Evolutionary conservation across 2,113 vertebrate species (phyloP).

Genomic region (Rhinichthys klamathensis): DNA sequence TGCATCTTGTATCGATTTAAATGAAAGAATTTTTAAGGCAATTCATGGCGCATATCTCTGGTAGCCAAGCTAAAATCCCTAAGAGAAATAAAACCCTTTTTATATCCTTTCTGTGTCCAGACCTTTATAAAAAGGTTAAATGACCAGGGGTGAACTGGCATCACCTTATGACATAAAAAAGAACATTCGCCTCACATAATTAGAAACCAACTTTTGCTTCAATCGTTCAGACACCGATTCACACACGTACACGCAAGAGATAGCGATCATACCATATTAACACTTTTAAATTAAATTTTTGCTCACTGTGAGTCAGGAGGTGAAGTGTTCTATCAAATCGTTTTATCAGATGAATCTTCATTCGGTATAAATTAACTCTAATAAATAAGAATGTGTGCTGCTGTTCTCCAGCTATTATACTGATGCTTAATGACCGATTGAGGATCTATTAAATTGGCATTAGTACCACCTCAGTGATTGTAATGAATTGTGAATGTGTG

Average conservation of each 20-base stretch:
- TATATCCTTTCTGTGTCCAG: background rate
- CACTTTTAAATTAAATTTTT: constrained; percentile 25
- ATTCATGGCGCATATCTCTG: background rate
- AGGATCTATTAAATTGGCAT: constrained; percentile 38
- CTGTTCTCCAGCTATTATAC: constrained; percentile 24
- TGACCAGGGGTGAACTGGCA: background rate
- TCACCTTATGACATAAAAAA: constrained; percentile 4
- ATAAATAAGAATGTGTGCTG: constrained; percentile 36
- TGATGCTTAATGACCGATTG: constrained; percentile 28
- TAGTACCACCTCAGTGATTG: constrained; percentile 36
- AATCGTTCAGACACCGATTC: background rate
- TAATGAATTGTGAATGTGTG: constrained; percentile 38
- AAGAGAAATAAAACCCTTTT: background rate
- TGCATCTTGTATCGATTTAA: background rate
- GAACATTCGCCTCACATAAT: constrained; percentile 25
- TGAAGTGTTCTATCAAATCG: constrained; percentile 6
- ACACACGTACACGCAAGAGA: background rate
- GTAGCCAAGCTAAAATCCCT: background rate
- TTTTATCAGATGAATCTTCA: constrained; percentile 32
- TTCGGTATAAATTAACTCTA: constrained; percentile 36
- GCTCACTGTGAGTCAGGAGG: constrained; percentile 21
- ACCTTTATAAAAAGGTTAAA: background rate
- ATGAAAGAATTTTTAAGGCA: background rate
- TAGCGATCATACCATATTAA: constrained; percentile 2
- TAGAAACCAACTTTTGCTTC: constrained; percentile 10